Conservation (phyloP, 1,140 invertebrate species). For the Frieseomelitta varia region DNA sequence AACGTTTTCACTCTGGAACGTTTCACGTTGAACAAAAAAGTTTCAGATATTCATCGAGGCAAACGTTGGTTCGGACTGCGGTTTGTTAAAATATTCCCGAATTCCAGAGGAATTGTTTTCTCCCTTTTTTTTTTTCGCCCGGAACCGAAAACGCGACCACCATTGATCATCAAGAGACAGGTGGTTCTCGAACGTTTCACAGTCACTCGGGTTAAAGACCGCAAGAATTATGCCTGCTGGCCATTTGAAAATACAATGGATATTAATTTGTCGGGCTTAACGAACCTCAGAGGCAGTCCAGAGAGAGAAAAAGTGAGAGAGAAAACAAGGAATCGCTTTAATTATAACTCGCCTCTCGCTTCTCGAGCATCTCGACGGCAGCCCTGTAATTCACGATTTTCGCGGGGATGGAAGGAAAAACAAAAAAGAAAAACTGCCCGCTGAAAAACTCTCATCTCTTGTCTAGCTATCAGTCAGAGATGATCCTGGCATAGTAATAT, state of each 20-base stretch:
- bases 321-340: slow-evolving; percentile 39
- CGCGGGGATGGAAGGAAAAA: neutral
- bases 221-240: slow-evolving; percentile 41
- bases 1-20: neutral
- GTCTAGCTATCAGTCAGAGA: neutral
- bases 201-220: neutral
- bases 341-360: slow-evolving; percentile 35
- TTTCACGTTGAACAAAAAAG: too few species aligned
- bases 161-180: neutral
- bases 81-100: neutral
- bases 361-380: neutral
- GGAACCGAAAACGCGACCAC: slow-evolving; percentile 27
- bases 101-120: neutral
- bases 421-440: too few species aligned
- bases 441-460: neutral
- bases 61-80: neutral
- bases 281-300: slow-evolving; percentile 40
- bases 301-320: neutral
- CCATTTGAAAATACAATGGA: slow-evolving; percentile 55
- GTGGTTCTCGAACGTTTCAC: neutral
- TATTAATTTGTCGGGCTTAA: slow-evolving; percentile 63
- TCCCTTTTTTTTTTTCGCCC: neutral
- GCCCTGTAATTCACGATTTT: neutral
- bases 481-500: neutral
- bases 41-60: neutral